These are phyloP conservation scores for Pachyramphus minor DNA, from an alignment of 2,113 vertebrate species.

Conservation along the genomic window DNA sequence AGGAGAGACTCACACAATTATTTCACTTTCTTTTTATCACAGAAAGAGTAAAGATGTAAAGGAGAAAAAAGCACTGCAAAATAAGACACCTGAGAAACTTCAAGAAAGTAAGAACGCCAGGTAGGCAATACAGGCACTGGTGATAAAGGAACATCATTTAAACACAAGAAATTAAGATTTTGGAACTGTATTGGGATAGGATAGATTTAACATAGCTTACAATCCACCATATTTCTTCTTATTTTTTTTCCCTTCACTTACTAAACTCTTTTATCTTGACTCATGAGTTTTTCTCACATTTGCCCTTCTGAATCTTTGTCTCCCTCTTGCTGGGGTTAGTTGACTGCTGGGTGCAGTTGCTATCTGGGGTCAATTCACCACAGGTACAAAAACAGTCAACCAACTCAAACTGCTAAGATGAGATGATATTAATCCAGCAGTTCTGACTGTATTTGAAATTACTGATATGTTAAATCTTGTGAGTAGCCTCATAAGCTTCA, in stretches of 20 bases:
- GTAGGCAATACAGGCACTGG: background rate
- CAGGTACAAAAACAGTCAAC: background rate
- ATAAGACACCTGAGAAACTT: background rate
- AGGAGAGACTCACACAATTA: background rate
- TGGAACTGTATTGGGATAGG: background rate
- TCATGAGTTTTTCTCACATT: background rate
- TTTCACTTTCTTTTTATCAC: background rate
- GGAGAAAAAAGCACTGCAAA: background rate
- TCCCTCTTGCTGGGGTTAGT: rapidly evolving
- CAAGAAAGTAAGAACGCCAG: background rate
- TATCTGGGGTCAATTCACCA: background rate
- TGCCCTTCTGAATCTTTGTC: background rate
- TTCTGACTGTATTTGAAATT: background rate
- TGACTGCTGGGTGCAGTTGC: background rate
- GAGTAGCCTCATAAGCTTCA: background rate
- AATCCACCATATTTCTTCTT: background rate
- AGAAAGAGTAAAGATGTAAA: background rate
- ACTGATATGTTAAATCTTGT: background rate
- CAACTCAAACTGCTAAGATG: background rate
- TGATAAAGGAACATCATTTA: background rate
- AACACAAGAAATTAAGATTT: background rate
- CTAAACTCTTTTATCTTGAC: background rate
- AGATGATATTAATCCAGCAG: background rate
- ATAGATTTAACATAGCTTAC: background rate
- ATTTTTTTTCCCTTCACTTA: background rate